Evolutionary conservation across 2,113 vertebrate genomes (phyloP), one percentile per base, ranked within the genome.

Genomic region (Gyps fulvus): DNA sequence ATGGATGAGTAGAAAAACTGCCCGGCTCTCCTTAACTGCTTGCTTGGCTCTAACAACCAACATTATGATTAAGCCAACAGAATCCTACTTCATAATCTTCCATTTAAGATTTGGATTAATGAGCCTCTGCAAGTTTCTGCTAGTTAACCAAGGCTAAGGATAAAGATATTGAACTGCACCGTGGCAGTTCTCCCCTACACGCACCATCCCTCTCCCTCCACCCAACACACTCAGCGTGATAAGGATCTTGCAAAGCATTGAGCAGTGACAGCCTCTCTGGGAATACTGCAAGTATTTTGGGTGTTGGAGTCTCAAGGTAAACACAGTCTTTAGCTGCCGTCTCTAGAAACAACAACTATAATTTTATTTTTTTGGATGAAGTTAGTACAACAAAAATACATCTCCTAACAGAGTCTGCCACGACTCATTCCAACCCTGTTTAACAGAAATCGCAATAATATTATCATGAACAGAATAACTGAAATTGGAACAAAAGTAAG

Each of bases 301-400:
- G 58, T 59, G 86, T 32, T 76, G 81, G 38, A 92, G 61, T 10
- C 69, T 87, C 10, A 63, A 83, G 87, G 76, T 70, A 95, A 95
- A 87, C 66, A 83, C 26, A 89, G 87, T 13, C 83, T 32, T 73
- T 23, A 9, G 15, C 71, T 76, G 81, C 80, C 1, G 3, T 20
- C 72, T 79, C 78, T 87, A 38, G 42, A 87, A 87, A 87, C 78
- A 87, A 76, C 87, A 87, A 90, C 83, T 89, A 59, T 47, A 57
- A 81, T 70, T 85, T 63, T 78, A 59, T 72, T 22, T 42, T 54
- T 91, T 94, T 84, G 84, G 83, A 86, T 71, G 9, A 29, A 93
- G 81, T 87, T 21, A 72, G 72, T 18, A 69, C 62, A 89, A 77
- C 49, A 95, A 65, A 93, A 65, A 90, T 67, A 82, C 65, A 82